phyloP scores from a whole-genome alignment of 2,113 vertebrate genomes.

The Chauna torquata region DNA sequence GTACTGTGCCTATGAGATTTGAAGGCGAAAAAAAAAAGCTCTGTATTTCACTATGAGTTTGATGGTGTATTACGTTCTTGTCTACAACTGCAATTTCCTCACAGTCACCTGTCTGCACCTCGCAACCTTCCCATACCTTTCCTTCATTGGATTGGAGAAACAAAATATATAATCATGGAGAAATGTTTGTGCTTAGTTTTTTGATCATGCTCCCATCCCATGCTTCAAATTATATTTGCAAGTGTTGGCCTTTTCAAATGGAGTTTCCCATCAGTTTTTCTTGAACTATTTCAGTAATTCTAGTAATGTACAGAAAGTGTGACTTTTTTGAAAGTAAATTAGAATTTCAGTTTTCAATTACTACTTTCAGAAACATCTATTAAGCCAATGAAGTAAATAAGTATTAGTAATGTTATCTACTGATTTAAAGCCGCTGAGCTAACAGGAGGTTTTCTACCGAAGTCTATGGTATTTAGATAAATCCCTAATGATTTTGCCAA shows the following conservation, averaged over 20 bases:
- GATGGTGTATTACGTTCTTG: neutral
- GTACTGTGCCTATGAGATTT: neutral
- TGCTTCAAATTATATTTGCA: constrained; percentile 14
- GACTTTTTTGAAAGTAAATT: neutral
- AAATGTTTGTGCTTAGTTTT: neutral
- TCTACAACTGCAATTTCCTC: neutral
- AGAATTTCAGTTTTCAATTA: constrained; percentile 22
- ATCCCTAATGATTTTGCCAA: neutral
- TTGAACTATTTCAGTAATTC: constrained; percentile 7
- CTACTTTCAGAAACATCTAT: neutral
- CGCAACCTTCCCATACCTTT: neutral
- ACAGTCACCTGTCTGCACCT: neutral
- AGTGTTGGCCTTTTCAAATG: constrained; percentile 23
- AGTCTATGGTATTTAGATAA: neutral
- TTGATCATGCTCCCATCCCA: neutral
- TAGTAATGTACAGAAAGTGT: neutral
- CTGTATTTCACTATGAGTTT: neutral
- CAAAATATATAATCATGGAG: neutral
- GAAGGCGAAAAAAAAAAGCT: neutral
- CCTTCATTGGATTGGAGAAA: neutral
- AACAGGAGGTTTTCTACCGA: neutral
- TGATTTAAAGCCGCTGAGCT: neutral
- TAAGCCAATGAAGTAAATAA: neutral
- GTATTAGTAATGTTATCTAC: neutral
- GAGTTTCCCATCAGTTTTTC: constrained; percentile 38